phyloP scores from a whole-genome alignment of 2,888 invertebrate genomes.

The Polydrusus cervinus region DNA sequence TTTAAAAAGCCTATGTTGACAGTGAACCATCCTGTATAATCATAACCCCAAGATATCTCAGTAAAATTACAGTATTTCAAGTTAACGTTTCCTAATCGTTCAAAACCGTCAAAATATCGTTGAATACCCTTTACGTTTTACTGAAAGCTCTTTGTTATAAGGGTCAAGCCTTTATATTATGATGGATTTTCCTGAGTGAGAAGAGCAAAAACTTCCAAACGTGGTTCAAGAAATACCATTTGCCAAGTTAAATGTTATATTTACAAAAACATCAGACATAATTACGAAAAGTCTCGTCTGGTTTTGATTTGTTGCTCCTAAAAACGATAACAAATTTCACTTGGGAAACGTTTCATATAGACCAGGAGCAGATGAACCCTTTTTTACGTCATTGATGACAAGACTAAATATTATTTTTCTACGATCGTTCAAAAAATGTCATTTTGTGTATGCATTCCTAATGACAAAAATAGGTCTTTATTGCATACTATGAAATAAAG shows the following conservation, averaged over 20 bases:
- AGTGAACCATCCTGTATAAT: too few relatives aligned
- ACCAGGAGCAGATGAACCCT: too few relatives aligned
- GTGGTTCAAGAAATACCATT: constrained; percentile 8
- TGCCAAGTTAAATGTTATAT: constrained; percentile 14
- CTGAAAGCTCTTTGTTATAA: neutral
- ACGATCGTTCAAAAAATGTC: too few relatives aligned
- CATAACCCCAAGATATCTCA: too few relatives aligned
- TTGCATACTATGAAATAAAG: too few relatives aligned
- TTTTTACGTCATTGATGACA: too few relatives aligned
- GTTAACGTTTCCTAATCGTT: neutral
- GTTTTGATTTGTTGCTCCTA: constrained; percentile 18
- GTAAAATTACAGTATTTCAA: neutral
- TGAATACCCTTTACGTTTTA: constrained; percentile 3
- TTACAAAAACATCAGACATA: constrained; percentile 13
- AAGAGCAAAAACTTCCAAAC: constrained; percentile 7
- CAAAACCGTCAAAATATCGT: neutral
- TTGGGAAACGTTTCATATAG: constrained; percentile 5
- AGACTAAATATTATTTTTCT: too few relatives aligned
- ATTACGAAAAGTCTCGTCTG: constrained; percentile 20
- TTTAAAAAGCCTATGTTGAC: too few relatives aligned
- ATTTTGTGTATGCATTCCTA: too few relatives aligned
- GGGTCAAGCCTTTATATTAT: constrained; percentile 12
- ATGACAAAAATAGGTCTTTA: too few relatives aligned
- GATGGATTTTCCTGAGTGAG: constrained; percentile 9
- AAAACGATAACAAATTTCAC: constrained; percentile 15